Base-by-base conservation (phyloP, 2,888 invertebrate genomes). In the Orthosia gothica region DNA sequence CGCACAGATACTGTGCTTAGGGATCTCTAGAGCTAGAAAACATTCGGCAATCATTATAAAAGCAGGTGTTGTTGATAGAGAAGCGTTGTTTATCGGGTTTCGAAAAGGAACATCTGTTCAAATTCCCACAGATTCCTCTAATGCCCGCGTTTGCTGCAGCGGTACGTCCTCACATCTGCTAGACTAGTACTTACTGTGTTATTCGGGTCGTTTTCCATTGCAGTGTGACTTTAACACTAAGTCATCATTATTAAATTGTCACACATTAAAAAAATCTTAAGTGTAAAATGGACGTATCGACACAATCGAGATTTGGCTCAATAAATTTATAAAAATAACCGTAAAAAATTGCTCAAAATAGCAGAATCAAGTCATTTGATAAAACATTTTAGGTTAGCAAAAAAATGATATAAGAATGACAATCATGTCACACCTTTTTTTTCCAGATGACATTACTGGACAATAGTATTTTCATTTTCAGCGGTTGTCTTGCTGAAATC, bases 351-450 rank as follows among this genome's bases (percentile, higher is more conserved):
- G 92, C 91, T 92, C 93, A 93, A 96, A 95, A 94, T 91, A 94
- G 89, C 92, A 94, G 92, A 94, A 95, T 96, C 94, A 96, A 95
- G 95, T 95, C 95, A 95, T 96, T 96, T 95, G 96, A 95, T 94
- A 94, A 96, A 96, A 96, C 96, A 96, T 96, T 96, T 96, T 96
- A 96, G 96, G 96, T 96, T 96, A 96, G 95, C 96, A 96, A 96
- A 96, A 96, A 96, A 95, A 95, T 95, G 90, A 94, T 96, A 94
- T 90, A 92, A 92, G 91, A 94, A 93, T 96, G 96, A 95, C 96
- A 95, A 93, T 89, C 94, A 95, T 96, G 96, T 95, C 96, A 96
- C 91, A 96, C 96, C 96, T 96, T 96, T 96, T 96, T 96, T 95
- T 96, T 96, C 95, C 95, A 94, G 92, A 88, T 96, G 96, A 95